Conservation (phyloP, 2,888 invertebrate species). For the Desoria tigrina region DNA sequence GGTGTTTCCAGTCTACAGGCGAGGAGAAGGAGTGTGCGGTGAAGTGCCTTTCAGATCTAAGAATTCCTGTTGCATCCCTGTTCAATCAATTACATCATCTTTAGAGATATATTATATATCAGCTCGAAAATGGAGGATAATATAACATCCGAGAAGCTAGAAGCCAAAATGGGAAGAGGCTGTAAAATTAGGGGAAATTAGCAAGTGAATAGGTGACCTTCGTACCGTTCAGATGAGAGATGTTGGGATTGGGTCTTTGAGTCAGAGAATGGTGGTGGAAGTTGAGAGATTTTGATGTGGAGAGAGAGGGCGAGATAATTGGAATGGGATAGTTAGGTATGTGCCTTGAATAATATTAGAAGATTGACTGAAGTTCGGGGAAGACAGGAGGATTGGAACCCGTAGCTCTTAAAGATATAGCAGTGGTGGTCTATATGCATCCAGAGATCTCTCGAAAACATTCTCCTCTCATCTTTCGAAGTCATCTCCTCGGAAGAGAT, state of each 20-base stretch:
- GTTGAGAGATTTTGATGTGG: constrained; percentile 30
- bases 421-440: no score
- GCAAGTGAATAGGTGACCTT: constrained; percentile 26
- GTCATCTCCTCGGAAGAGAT: background rate
- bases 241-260: constrained; percentile 2
- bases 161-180: constrained; percentile 7
- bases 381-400: no score
- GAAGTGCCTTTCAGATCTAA: constrained; percentile 14
- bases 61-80: constrained; percentile 36
- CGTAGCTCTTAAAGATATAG: no score
- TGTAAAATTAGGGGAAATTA: constrained; percentile 42
- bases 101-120: constrained; percentile 14
- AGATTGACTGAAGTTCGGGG: background rate
- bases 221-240: constrained; percentile 8
- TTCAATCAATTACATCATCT: constrained; percentile 33
- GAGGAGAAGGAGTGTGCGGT: background rate
- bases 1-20: no score
- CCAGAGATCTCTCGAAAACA: background rate
- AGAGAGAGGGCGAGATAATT: constrained; percentile 52
- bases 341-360: constrained; percentile 52
- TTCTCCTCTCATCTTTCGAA: constrained; percentile 10
- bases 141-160: background rate
- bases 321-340: constrained; percentile 52
- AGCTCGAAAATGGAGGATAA: background rate
- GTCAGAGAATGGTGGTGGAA: background rate